phyloP scores from a whole-genome alignment of 2,797 vertebrate species.

The Sternarchorhynchus goeldii region DNA sequence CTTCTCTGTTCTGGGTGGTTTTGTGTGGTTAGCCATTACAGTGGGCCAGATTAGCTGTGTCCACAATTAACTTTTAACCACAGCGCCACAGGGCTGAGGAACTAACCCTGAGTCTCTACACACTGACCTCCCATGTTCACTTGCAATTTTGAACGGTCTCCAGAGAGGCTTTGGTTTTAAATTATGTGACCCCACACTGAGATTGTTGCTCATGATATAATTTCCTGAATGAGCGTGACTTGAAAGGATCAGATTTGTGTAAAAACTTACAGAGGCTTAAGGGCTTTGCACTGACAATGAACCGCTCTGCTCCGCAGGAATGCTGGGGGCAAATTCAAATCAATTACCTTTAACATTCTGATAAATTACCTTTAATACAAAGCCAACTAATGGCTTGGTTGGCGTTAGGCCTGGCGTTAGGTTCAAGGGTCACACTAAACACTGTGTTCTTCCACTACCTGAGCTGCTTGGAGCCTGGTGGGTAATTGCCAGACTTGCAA shows the following conservation, averaged over 20 bases:
- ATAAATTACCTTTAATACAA: constrained; percentile 49
- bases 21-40: constrained; percentile 14
- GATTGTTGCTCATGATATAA: too few species aligned
- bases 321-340: constrained; percentile 42
- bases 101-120: background rate
- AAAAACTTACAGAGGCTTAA: background rate
- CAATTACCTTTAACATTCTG: constrained; percentile 43
- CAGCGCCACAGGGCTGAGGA: background rate
- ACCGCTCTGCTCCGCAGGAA: background rate
- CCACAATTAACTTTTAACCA: constrained; percentile 8
- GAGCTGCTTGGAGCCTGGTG: too few species aligned
- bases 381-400: constrained; percentile 49
- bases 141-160: background rate
- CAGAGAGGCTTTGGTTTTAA: background rate
- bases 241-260: constrained; percentile 1
- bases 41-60: background rate
- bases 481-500: background rate
- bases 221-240: background rate
- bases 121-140: background rate
- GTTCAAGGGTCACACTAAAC: constrained; percentile 54
- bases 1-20: background rate
- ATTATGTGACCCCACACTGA: too few species aligned
- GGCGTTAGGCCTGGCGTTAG: constrained; percentile 44
- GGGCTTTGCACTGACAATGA: background rate
- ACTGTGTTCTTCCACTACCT: background rate